phyloP scores from a whole-genome alignment of 92 coral and sea anemone species.

The Palythoa grandis region DNA sequence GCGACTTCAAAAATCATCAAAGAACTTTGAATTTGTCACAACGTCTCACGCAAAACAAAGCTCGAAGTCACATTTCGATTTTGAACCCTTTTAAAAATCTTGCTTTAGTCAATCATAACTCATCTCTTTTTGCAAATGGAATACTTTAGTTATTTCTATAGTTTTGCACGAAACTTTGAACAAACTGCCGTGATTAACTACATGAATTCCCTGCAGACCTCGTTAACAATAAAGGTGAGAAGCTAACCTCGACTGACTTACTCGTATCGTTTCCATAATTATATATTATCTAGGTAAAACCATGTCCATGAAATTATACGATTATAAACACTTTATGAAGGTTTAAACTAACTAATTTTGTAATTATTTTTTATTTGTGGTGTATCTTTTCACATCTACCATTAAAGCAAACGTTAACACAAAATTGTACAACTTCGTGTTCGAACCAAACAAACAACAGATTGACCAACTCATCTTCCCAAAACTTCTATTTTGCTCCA shows the following conservation, averaged over 20 bases:
- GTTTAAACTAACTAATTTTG: not conserved
- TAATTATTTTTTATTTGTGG: slow-evolving; percentile 2
- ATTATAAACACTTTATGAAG: not conserved
- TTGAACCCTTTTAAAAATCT: not conserved
- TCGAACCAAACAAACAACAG: not conserved
- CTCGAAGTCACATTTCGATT: not conserved
- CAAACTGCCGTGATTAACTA: not conserved
- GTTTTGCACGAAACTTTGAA: not conserved
- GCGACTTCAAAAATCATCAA: not conserved
- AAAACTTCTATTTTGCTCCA: not conserved
- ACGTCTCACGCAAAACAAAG: not conserved
- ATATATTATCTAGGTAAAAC: not conserved
- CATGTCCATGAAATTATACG: not conserved
- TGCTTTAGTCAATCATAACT: not conserved
- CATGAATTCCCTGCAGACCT: not conserved
- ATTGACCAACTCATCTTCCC: not conserved
- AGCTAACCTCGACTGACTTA: not conserved
- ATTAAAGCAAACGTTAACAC: not conserved
- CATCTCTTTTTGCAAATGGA: not conserved
- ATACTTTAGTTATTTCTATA: not conserved
- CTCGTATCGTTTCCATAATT: not conserved
- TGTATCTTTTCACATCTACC: not conserved
- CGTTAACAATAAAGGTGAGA: not conserved
- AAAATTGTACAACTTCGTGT: not conserved
- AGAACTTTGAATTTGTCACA: not conserved